Evolutionary conservation across 2,888 invertebrate genomes (phyloP).

Genomic region (Tortricodes alternella): DNA sequence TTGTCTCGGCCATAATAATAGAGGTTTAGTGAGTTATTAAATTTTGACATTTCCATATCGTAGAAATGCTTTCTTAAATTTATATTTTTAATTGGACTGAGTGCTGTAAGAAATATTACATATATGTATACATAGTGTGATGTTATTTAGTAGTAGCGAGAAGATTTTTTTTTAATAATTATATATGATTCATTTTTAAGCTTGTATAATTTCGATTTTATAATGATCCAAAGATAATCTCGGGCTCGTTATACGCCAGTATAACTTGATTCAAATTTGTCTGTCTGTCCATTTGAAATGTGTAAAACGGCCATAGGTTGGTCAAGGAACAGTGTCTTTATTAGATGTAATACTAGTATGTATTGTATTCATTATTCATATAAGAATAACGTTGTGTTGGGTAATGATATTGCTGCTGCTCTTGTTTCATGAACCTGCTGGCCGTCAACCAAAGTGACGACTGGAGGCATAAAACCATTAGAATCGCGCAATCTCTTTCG

Average conservation of each 20-base stretch:
- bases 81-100: slow-evolving; percentile 20
- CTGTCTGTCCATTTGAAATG: slow-evolving; percentile 26
- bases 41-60: slow-evolving; percentile 14
- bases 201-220: slow-evolving; percentile 41
- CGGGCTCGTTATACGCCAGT: slow-evolving; percentile 43
- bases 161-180: slow-evolving; percentile 19
- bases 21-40: slow-evolving; percentile 26
- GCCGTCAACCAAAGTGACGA: too few relatives aligned
- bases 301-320: slow-evolving; percentile 23
- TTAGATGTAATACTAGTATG: slow-evolving; percentile 39
- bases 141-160: slow-evolving; percentile 34
- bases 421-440: not conserved
- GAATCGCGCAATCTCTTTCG: too few relatives aligned
- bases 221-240: slow-evolving; percentile 55
- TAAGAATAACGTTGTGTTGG: slow-evolving; percentile 48
- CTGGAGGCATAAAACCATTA: too few relatives aligned
- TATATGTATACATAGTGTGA: slow-evolving; percentile 39
- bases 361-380: slow-evolving; percentile 46
- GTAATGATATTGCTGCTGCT: slow-evolving; percentile 38
- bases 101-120: slow-evolving; percentile 17
- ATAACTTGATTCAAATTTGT: slow-evolving; percentile 39
- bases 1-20: slow-evolving; percentile 46
- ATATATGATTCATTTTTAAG: slow-evolving; percentile 29
- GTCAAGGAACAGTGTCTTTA: slow-evolving; percentile 31
- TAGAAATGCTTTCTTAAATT: slow-evolving; percentile 5